Evolutionary conservation across 2,797 vertebrate species (phyloP), one percentile per base, ranked within the genome.

Genomic region (Psittacula echo): DNA sequence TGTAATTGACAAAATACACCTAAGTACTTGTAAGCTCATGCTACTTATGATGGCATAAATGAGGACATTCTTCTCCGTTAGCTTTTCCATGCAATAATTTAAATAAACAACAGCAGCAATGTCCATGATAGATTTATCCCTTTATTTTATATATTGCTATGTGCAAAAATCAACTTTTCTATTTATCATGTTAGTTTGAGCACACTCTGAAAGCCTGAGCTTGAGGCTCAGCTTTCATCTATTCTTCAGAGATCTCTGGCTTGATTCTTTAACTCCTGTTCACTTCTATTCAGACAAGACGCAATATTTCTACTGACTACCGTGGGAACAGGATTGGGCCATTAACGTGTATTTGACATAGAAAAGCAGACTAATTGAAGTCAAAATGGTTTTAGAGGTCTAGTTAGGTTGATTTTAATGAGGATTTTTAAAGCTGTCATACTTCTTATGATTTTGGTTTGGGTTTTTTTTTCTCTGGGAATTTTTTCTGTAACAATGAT

Each of bases 371-470:
- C 27, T 91, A 83, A 95, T 89, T 93, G 89, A 89, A 95, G 85
- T 68, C 67, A 79, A 93, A 93, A 93, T 54, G 67, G 37, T 71
- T 93, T 60, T 37, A 93, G 76, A 93, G 89, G 91, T 93, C 87
- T 93, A 70, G 5, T 53, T 94, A 75, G 80, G 83, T 73, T 94
- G 87, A 71, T 92, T 94, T 95, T 96, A 96, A 94, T 89, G 93
- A 95, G 80, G 86, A 71, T 67, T 95, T 93, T 95, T 94, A 50
- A 85, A 88, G 64, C 89, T 94, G 44, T 81, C 47, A 9, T 62
- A n/a, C 20, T 86, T 91, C n/a, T 93, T 34, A 8, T 17, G 22
- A 60, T 60, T 60, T 60, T 37, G 56, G 9, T 27, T 9, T 13
- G 21, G 3, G 2, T 51, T 16, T 21, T 32, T 71, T 70, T 34